Evolutionary conservation across 2,888 invertebrate genomes (phyloP).

Genomic region (Vannuccia rotundouncinata): DNA sequence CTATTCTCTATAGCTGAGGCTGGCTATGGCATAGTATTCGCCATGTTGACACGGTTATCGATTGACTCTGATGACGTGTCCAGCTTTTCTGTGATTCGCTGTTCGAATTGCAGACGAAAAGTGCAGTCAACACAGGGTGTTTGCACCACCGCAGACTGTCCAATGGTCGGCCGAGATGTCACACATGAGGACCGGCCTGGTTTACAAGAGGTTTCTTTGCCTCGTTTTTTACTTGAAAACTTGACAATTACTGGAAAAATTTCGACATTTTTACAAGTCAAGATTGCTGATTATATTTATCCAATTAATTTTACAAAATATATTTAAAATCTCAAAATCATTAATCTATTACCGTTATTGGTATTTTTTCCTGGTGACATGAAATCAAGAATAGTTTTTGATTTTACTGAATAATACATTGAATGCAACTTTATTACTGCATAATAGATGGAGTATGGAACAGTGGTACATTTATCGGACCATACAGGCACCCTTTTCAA

Average conservation of each 20-base stretch:
- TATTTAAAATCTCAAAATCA: neutral
- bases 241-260: too few relatives aligned
- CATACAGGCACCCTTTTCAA: slow-evolving; percentile 31
- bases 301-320: neutral
- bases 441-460: slow-evolving; percentile 27
- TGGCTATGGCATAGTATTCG: slow-evolving; percentile 35
- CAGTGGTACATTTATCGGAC: slow-evolving; percentile 26
- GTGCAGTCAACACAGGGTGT: neutral
- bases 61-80: slow-evolving; percentile 13
- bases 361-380: neutral
- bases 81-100: slow-evolving; percentile 12
- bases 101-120: slow-evolving; percentile 25
- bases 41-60: slow-evolving; percentile 11
- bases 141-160: slow-evolving; percentile 34
- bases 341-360: neutral
- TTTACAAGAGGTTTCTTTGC: neutral
- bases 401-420: too few relatives aligned
- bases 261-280: neutral
- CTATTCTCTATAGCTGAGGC: too few relatives aligned
- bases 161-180: slow-evolving; percentile 33
- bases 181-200: neutral
- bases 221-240: neutral
- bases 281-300: neutral
- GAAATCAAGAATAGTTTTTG: too few relatives aligned
- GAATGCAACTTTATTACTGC: too few relatives aligned